These are phyloP conservation scores for Zaprionus bogoriensis DNA, from an alignment of 2,888 invertebrate genomes.

Conservation along the genomic window DNA sequence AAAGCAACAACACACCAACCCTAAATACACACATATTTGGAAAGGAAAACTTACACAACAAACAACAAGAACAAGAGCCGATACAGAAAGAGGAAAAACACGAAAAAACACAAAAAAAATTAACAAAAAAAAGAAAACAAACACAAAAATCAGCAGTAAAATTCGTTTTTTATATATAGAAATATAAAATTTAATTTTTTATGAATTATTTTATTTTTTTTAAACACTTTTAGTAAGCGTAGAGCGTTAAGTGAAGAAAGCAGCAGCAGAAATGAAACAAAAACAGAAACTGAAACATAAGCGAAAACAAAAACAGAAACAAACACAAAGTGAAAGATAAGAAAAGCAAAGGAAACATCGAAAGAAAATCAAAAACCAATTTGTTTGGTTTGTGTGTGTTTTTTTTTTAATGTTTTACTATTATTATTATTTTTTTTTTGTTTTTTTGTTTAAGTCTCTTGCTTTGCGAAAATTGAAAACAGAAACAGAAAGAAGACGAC, in stretches of 20 bases:
- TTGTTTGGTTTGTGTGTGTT: conserved; percentile 18
- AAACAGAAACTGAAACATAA: conserved; percentile 19
- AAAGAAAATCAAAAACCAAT: conserved; percentile 23
- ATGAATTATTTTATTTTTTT: conserved; percentile 62
- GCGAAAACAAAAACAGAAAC: conserved; percentile 10
- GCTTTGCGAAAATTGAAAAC: conserved; percentile 5
- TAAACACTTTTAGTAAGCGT: conserved; percentile 55
- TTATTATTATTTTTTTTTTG: conserved; percentile 18
- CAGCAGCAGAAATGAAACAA: conserved; percentile 8
- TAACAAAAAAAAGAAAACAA: conserved; percentile 15
- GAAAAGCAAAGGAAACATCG: conserved; percentile 1
- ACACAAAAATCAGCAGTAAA: conserved; percentile 31
- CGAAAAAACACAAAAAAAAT: conserved; percentile 9
- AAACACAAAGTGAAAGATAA: conserved; percentile 8
- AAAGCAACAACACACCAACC: neutral
- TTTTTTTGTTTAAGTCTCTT: conserved; percentile 19
- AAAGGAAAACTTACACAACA: conserved; percentile 20
- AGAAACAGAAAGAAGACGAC: neutral
- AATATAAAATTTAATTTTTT: conserved; percentile 59
- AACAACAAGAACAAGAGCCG: conserved; percentile 8
- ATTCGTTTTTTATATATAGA: conserved; percentile 65
- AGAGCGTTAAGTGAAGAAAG: conserved; percentile 54
- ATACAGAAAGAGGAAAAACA: conserved; percentile 13
- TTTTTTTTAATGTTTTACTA: conserved; percentile 23
- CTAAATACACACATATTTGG: conserved; percentile 4